These are phyloP conservation scores for Heliconius sara DNA, from an alignment of 2,888 invertebrate genomes.

Conservation along the genomic window DNA sequence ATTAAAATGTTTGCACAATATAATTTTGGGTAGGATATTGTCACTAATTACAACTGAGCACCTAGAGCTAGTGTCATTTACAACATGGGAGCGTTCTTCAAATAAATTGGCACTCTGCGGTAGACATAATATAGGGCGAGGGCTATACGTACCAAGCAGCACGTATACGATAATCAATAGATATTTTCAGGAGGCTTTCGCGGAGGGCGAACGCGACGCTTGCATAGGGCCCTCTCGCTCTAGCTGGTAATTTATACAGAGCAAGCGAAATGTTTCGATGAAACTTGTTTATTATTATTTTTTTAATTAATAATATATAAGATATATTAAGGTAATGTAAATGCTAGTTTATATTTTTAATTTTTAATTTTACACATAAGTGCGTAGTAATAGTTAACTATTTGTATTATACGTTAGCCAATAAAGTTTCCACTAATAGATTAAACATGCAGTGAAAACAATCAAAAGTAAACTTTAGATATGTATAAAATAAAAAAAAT, in stretches of 20 bases:
- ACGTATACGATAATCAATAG: conserved; percentile 83
- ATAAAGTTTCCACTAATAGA: too few species aligned
- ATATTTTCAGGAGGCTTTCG: conserved; percentile 84
- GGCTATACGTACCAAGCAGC: conserved; percentile 71
- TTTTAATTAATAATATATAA: too few species aligned
- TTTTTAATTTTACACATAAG: too few species aligned
- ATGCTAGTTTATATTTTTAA: too few species aligned
- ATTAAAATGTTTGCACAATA: not conserved
- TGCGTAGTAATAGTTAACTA: too few species aligned
- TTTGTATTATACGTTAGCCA: too few species aligned
- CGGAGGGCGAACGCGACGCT: conserved; percentile 68
- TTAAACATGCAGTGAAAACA: too few species aligned
- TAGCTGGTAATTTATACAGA: conserved; percentile 72
- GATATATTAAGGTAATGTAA: too few species aligned
- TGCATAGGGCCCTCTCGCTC: conserved; percentile 70
- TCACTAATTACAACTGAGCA: conserved; percentile 31
- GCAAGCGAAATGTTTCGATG: conserved; percentile 59
- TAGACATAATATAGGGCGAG: conserved; percentile 76
- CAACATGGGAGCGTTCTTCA: conserved; percentile 68
- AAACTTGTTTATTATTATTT: conserved; percentile 27
- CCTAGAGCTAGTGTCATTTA: conserved; percentile 35
- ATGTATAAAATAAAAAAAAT: too few species aligned
- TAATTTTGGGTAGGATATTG: conserved; percentile 30
- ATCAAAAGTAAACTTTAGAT: too few species aligned
- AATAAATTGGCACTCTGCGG: conserved; percentile 81